phyloP scores from a whole-genome alignment of 2,888 invertebrate species.

The Ophion ellenae region DNA sequence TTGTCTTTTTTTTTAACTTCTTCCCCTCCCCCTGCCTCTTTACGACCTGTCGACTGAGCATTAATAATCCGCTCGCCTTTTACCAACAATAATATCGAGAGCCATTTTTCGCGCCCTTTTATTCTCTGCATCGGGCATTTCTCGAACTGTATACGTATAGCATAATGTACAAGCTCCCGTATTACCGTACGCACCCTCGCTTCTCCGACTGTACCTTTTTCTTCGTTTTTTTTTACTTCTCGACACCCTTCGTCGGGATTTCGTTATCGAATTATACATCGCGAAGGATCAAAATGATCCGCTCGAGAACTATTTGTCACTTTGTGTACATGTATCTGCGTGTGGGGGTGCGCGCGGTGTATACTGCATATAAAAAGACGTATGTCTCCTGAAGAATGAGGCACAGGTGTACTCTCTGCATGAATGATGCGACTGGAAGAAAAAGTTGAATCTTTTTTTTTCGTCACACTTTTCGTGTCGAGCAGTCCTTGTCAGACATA shows the following conservation, averaged over 20 bases:
- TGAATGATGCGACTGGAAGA: constrained; percentile 21
- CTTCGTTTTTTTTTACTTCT: constrained; percentile 38
- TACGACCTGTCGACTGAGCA: constrained; percentile 79
- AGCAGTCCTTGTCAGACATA: not conserved
- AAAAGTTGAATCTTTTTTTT: not conserved
- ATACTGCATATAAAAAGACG: constrained; percentile 4
- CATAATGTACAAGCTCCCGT: constrained; percentile 41
- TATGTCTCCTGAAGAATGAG: constrained; percentile 40
- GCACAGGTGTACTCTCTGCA: constrained; percentile 46
- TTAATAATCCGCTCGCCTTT: constrained; percentile 75
- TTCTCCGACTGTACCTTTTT: constrained; percentile 1
- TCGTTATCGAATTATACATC: constrained; percentile 60
- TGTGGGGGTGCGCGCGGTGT: not conserved
- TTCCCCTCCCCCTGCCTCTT: constrained; percentile 70
- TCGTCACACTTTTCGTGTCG: no score
- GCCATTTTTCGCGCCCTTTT: constrained; percentile 57
- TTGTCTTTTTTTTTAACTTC: constrained; percentile 39
- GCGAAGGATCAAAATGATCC: constrained; percentile 58
- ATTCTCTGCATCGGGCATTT: constrained; percentile 48
- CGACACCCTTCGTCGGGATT: constrained; percentile 51
- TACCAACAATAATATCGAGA: constrained; percentile 71
- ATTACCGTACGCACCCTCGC: constrained; percentile 41
- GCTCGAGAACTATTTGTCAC: constrained; percentile 57
- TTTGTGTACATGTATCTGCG: constrained; percentile 34
- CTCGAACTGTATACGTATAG: constrained; percentile 26